Base-by-base conservation (phyloP, 2,797 vertebrate species). In the Pteropus rufus region DNA sequence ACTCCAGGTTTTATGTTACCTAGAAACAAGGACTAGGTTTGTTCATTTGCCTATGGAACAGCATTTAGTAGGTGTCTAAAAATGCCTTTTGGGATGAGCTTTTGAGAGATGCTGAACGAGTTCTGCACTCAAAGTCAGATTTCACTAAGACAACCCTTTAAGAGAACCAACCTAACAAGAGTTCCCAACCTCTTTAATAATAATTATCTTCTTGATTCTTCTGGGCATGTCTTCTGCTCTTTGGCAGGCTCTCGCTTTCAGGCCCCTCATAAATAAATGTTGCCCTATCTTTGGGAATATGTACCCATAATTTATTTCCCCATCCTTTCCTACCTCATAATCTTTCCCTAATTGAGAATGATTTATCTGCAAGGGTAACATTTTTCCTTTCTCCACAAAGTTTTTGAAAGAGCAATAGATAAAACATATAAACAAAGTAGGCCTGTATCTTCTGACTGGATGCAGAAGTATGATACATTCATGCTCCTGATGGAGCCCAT, bases 351-450 rank as follows among this genome's bases (percentile, higher is more conserved):
- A 36, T 4, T 69, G 26, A 73, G 15, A 91, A 54, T 80, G 7
- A 19, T 52, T 81, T 64, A 41, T 84, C 54, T 44, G 19, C 31
- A 81, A 44, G 19, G 9, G 14, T 75, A 44, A n/a, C 46, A 24
- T 70, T 60, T 60, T 69, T 44, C 26, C 11, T 83, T 93, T 41
- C 19, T 24, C 39, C 23, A 41, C 12, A 67, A 24, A 29, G 12
- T 65, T 70, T 92, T 80, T 67, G 15, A 72, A 70, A 86, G 36
- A 72, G 65, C 54, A 94, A 18, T 6, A 56, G 67, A 76, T 58
- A 34, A 83, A 85, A 44, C 39, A 44, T 72, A 49, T 34, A 46
- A 75, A 36, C 19, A 84, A 29, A 52, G 15, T 58, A 36, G 29
- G 11, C 52, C 15, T 65, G 1, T 18, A 65, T 75, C 49, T 52